phyloP scores from a whole-genome alignment of 2,797 vertebrate species.

The Sebastes itinus region DNA sequence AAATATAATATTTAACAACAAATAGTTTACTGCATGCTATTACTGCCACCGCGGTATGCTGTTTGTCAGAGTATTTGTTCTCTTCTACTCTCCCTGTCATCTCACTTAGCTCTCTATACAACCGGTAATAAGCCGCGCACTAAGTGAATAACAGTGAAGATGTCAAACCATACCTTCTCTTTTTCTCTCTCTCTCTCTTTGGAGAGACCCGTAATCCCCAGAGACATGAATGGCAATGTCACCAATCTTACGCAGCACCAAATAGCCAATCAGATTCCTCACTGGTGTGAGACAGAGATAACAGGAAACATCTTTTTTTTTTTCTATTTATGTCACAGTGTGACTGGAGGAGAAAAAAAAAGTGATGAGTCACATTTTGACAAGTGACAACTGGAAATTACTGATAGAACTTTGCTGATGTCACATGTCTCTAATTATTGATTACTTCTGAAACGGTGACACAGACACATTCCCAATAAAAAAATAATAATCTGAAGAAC shows the following conservation, averaged over 20 bases:
- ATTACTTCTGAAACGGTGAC: slow-evolving; percentile 49
- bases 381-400: slow-evolving; percentile 57
- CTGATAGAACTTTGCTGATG: slow-evolving; percentile 45
- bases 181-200: neutral
- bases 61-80: slow-evolving; percentile 3
- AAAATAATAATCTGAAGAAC: neutral
- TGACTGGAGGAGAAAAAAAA: neutral
- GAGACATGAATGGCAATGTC: slow-evolving; percentile 43
- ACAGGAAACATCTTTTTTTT: slow-evolving; percentile 32
- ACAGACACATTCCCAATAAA: neutral
- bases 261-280: slow-evolving; percentile 62
- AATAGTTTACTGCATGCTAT: neutral
- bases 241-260: slow-evolving; percentile 23
- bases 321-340: slow-evolving; percentile 38
- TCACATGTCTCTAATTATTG: slow-evolving; percentile 41
- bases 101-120: neutral
- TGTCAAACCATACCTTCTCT: slow-evolving; percentile 13
- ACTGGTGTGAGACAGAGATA: slow-evolving; percentile 63
- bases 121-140: neutral
- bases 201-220: slow-evolving; percentile 17
- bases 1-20: neutral
- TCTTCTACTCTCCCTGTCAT: neutral
- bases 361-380: slow-evolving; percentile 37
- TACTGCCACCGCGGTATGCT: neutral
- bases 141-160: slow-evolving; percentile 36